Conservation (phyloP, 2,113 vertebrate genomes). For the Axis porcinus region DNA sequence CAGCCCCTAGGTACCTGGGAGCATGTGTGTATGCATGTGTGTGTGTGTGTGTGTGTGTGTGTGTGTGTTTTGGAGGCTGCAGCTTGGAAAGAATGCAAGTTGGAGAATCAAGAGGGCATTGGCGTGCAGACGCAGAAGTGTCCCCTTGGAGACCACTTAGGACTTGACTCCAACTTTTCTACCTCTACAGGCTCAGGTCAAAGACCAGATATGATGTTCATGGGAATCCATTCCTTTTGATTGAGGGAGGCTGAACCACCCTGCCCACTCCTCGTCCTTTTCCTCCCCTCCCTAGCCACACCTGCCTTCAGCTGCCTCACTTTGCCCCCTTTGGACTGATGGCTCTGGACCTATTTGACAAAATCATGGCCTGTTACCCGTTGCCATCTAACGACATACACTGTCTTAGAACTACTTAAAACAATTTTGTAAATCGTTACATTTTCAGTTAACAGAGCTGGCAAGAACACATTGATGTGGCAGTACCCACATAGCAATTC, state of each 20-base stretch:
- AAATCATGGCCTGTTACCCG: background rate
- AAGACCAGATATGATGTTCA: background rate
- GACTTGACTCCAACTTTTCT: background rate
- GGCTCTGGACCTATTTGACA: background rate
- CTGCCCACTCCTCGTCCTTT: background rate
- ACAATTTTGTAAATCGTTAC: background rate
- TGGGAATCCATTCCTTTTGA: background rate
- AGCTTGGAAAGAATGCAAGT: background rate
- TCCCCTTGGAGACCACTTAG: background rate
- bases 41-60: background rate
- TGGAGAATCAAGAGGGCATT: background rate
- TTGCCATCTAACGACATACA: background rate
- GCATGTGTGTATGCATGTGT: rapidly evolving
- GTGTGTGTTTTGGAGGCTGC: rapidly evolving
- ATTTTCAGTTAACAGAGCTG: background rate
- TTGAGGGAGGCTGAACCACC: background rate
- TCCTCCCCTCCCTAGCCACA: background rate
- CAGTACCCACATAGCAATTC: background rate
- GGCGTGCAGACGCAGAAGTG: background rate
- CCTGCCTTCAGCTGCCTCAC: background rate
- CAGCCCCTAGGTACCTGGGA: background rate
- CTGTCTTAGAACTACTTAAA: background rate
- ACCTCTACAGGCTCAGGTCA: background rate
- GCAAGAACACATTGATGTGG: background rate
- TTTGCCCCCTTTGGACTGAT: background rate